Evolutionary conservation across 2,888 invertebrate species (phyloP), one percentile per base, ranked within the genome.

Genomic region (Temnothorax rugatulus): DNA sequence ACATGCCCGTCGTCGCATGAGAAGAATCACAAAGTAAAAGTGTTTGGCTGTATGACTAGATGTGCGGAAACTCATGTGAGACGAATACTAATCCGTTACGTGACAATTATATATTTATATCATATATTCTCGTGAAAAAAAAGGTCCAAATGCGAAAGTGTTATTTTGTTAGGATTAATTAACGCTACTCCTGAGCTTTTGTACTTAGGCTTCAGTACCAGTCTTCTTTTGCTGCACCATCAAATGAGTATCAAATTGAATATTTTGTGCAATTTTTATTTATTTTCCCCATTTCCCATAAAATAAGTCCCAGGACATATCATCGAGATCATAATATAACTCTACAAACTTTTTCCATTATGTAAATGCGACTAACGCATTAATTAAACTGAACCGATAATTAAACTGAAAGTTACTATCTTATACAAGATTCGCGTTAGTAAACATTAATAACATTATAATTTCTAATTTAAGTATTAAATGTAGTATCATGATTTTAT

Each of bases 1-100:
- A 83, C 85, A 54, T 52, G 25, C 77, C 38, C 77, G 25, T 34
- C 68, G 47, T 18, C 1, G 59, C 85, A 81, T 79, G 86, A 71
- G 64, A 50, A 76, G 89, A 89, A 89, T 89, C 79, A 84, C 82
- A 71, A 69, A 89, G 82, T 79, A 61, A 61, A 87, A 82, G 84
- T 84, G 86, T 84, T 79, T 73, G 44, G 25, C 52, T 73, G 38
- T 81, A 82, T 63, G 63, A 83, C 59, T 71, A 3, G 50, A 41
- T 44, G 54, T 18, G n/a, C 75, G 71, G 57, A 61, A 64, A 64
- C 50, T 52, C 44, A 25, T 13, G 52, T 25, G 76, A 21, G 25
- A 18, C 15, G 34, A 59, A 81, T 81, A 71, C 34, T 38, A 47
- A 81, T 71, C 13, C 8, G 34, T 44, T 68, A 77, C 54, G 54